A percentile compares a stretch with the other conserved stretches of the same genome.
These are phyloP conservation scores for Puma concolor DNA, from an alignment of 2,113 vertebrate genomes.

Conservation along the genomic window DNA sequence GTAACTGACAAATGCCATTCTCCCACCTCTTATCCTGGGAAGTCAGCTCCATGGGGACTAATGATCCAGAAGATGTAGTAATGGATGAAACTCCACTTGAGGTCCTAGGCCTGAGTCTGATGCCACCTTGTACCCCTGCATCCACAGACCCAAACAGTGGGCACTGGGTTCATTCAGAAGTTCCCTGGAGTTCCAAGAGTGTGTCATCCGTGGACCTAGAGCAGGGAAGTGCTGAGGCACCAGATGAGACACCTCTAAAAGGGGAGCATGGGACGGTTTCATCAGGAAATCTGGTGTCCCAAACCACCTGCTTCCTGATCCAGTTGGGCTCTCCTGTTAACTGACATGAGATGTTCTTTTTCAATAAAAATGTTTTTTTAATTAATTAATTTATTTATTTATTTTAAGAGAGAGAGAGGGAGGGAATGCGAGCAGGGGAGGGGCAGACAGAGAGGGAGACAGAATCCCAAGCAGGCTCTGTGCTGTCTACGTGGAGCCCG, in stretches of 20 bases:
- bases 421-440: no score
- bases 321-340: background rate
- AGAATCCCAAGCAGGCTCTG: no score
- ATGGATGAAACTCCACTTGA: no score
- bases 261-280: no score
- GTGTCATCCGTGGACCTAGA: background rate
- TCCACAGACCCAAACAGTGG: background rate
- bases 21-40: background rate
- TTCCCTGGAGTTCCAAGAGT: background rate
- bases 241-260: background rate
- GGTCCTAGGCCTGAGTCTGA: background rate
- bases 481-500: no score
- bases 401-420: no score
- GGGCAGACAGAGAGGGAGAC: no score
- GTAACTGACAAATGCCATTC: background rate
- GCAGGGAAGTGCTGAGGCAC: background rate
- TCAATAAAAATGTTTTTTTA: no score
- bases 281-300: background rate
- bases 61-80: background rate
- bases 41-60: background rate
- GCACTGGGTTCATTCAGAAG: background rate
- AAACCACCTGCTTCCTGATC: background rate
- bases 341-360: background rate
- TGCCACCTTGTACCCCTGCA: background rate
- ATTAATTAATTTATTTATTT: no score